Conservation (phyloP, 2,797 vertebrate genomes). For the Pseudocheirus occidentalis region DNA sequence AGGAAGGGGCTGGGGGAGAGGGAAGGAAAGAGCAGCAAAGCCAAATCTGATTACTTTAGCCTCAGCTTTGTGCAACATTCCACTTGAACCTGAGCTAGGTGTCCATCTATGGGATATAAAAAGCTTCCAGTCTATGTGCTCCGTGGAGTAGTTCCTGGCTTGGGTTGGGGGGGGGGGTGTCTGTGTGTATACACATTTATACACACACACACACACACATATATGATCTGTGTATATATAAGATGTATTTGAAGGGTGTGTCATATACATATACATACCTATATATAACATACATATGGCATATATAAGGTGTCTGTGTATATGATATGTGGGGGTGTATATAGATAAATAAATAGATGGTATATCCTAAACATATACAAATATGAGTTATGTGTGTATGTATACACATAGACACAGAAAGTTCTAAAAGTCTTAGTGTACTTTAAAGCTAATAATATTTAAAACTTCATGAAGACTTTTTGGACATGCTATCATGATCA, state of each 20-base stretch:
- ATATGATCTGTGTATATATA: neutral
- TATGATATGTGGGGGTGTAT: neutral
- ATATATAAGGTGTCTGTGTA: neutral
- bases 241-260: neutral
- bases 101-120: neutral
- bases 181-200: neutral
- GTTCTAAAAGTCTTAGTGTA: neutral
- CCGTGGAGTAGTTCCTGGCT: neutral
- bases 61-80: neutral
- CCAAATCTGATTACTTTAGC: neutral
- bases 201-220: neutral
- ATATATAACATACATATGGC: neutral
- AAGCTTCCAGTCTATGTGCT: neutral
- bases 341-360: neutral
- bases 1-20: neutral
- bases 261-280: neutral
- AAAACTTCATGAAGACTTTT: neutral
- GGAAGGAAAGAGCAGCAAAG: neutral
- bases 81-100: neutral
- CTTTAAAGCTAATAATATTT: neutral
- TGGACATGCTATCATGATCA: neutral
- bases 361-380: neutral
- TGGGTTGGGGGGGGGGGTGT: neutral
- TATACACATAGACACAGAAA: neutral
- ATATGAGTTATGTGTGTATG: neutral